phyloP scores from a whole-genome alignment of 1,140 invertebrate genomes.

The Theocolax elegans region DNA sequence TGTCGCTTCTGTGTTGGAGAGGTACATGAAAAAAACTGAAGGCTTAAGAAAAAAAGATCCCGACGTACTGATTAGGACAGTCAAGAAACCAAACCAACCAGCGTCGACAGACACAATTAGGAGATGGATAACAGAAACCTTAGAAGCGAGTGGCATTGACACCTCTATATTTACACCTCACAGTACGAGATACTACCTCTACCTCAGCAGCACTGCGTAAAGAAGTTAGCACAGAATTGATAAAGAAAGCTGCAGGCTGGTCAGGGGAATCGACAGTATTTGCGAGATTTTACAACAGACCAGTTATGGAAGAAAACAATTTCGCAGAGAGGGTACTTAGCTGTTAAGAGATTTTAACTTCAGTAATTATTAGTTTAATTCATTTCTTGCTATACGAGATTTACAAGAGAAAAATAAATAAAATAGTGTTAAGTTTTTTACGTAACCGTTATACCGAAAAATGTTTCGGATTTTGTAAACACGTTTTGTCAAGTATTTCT shows the following conservation, averaged over 20 bases:
- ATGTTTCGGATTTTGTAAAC: too few species aligned
- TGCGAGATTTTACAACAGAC: constrained; percentile 1
- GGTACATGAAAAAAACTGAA: background rate
- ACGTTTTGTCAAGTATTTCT: too few species aligned
- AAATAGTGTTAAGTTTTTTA: too few species aligned
- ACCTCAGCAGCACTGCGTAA: background rate
- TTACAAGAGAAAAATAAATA: too few species aligned
- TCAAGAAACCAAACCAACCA: background rate
- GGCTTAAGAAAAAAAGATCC: background rate
- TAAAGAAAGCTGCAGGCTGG: constrained; percentile 1
- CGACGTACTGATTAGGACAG: too few species aligned
- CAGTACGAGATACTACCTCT: background rate
- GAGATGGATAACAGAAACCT: background rate
- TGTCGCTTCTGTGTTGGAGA: background rate
- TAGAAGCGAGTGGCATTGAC: background rate
- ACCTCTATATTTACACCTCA: background rate
- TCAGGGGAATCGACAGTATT: background rate
- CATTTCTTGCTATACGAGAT: too few species aligned
- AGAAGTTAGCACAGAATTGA: background rate
- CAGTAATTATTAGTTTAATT: too few species aligned
- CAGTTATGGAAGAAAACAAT: too few species aligned
- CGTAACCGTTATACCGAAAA: too few species aligned
- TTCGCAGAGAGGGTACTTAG: too few species aligned
- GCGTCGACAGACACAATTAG: background rate
- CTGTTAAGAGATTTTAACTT: too few species aligned